Evolutionary conservation across 2,888 invertebrate species (phyloP).

Genomic region (Philonicus albiceps): DNA sequence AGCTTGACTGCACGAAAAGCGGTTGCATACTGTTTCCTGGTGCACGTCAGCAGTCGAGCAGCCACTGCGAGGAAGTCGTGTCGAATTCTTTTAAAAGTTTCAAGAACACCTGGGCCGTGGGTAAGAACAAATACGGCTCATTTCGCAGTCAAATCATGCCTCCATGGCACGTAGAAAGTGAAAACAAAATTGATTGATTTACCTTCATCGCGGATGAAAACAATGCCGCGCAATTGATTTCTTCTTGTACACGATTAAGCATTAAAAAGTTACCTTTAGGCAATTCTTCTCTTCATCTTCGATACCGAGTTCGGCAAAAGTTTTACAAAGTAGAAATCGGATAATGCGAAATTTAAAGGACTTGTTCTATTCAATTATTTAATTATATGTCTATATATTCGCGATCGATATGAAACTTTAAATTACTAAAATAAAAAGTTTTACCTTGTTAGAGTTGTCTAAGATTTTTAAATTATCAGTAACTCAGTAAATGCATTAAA

Average conservation of each 20-base stretch:
- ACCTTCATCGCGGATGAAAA: neutral
- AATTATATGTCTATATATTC: too few species aligned
- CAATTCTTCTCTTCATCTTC: neutral
- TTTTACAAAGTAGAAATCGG: neutral
- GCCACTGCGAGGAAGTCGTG: neutral
- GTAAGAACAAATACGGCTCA: neutral
- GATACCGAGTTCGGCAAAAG: neutral
- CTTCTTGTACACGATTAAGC: neutral
- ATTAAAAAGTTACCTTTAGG: neutral
- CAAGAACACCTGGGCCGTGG: neutral
- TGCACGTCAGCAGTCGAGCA: neutral
- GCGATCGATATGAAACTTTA: too few species aligned
- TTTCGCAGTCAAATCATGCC: constrained; percentile 20
- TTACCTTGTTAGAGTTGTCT: too few species aligned
- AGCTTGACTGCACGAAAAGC: neutral
- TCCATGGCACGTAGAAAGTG: neutral
- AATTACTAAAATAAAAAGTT: too few species aligned
- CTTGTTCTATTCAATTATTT: too few species aligned
- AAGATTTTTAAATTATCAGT: too few species aligned
- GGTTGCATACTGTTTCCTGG: neutral
- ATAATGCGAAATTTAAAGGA: too few species aligned
- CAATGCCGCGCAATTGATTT: neutral
- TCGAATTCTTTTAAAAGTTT: neutral
- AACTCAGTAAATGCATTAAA: too few species aligned
- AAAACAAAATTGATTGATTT: neutral